Evolutionary conservation across 2,113 vertebrate species (phyloP).

Genomic region (Anolis sagrei): DNA sequence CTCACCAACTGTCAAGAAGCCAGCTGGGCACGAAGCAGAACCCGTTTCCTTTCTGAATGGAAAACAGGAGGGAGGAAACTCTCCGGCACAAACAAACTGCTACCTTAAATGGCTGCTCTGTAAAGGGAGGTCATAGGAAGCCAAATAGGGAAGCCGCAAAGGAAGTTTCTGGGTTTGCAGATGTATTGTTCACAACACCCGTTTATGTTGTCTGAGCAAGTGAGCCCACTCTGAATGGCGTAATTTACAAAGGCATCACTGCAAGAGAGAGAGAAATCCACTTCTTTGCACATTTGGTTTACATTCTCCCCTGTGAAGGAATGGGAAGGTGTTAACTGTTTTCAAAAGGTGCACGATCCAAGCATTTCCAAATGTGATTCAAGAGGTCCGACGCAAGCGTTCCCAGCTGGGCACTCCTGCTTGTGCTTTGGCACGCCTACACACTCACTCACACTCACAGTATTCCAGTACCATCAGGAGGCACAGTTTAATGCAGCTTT

Average conservation of each 20-base stretch:
- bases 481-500: conserved; percentile 45
- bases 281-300: conserved; percentile 56
- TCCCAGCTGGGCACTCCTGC: conserved; percentile 52
- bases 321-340: conserved; percentile 61
- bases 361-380: conserved; percentile 46
- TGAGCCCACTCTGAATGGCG: conserved; percentile 41
- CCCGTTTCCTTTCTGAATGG: background rate
- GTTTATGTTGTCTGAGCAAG: conserved; percentile 38
- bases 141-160: background rate
- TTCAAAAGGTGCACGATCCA: conserved; percentile 48
- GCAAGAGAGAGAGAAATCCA: conserved; percentile 57
- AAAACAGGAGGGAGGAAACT: background rate
- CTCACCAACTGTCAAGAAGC: conserved; percentile 29
- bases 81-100: background rate
- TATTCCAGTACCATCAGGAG: conserved; percentile 55
- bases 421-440: conserved; percentile 52
- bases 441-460: background rate
- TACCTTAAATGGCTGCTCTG: conserved; percentile 12
- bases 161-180: background rate
- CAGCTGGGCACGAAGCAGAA: background rate
- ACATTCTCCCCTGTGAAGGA: conserved; percentile 54
- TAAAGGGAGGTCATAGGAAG: background rate
- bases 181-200: background rate
- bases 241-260: conserved; percentile 47
- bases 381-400: conserved; percentile 51